Evolutionary conservation across 2,797 vertebrate species (phyloP).

Genomic region (Propithecus deckenii): DNA sequence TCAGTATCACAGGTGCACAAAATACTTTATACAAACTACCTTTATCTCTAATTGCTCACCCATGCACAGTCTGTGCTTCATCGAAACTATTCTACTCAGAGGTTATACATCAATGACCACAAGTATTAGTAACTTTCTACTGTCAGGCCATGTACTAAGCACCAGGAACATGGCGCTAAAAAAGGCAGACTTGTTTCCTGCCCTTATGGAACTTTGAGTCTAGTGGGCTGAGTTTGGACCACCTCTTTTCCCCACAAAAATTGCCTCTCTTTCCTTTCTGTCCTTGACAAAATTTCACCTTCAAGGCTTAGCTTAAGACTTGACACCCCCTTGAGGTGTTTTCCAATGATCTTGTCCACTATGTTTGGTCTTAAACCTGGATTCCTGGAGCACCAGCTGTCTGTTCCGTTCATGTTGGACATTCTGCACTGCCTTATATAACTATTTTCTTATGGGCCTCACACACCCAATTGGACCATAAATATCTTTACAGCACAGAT

Average conservation of each 20-base stretch:
- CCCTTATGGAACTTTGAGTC: background rate
- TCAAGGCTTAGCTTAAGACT: background rate
- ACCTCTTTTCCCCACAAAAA: background rate
- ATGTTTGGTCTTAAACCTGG: background rate
- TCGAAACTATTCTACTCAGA: background rate
- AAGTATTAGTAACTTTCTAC: background rate
- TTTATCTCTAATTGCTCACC: background rate
- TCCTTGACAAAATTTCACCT: background rate
- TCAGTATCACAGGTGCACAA: background rate
- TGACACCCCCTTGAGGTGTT: background rate
- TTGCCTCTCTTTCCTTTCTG: background rate
- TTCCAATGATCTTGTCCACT: background rate
- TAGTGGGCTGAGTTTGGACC: background rate
- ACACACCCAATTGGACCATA: background rate
- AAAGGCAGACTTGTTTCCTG: background rate
- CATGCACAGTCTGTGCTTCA: background rate
- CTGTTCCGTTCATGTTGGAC: background rate
- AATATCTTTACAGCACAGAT: slow-evolving; percentile 23
- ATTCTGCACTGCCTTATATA: background rate
- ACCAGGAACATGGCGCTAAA: background rate
- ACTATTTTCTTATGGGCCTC: background rate
- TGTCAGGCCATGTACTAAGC: background rate
- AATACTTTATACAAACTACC: background rate
- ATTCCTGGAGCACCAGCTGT: background rate
- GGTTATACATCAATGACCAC: background rate